Percentiles rank a stretch among this genome's conserved stretches.
Evolutionary conservation across 2,113 vertebrate species (phyloP).

Genomic region (Muscicapa adusta): DNA sequence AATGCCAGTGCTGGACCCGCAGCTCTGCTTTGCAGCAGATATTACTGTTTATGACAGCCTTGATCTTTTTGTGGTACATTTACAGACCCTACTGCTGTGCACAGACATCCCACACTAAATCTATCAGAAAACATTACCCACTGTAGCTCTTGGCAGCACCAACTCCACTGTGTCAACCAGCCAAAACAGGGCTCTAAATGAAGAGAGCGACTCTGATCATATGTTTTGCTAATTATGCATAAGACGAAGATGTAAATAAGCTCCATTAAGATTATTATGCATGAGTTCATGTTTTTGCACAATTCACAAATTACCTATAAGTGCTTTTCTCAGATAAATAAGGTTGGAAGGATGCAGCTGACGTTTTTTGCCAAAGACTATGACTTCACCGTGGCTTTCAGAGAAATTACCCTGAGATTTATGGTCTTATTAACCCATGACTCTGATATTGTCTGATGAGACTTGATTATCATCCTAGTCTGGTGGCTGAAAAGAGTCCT

Average conservation of each 20-base stretch:
- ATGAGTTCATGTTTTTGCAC: constrained; percentile 15
- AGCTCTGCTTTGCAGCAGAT: not conserved
- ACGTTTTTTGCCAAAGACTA: constrained; percentile 5
- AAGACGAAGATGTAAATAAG: constrained; percentile 13
- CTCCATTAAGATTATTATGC: constrained; percentile 21
- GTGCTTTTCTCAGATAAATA: constrained; percentile 1
- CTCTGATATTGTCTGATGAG: not conserved
- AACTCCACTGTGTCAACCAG: not conserved
- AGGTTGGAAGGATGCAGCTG: not conserved
- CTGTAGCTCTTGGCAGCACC: constrained; percentile 2
- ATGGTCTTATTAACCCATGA: not conserved
- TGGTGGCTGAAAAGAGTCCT: not conserved
- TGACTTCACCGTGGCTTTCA: constrained; percentile 1
- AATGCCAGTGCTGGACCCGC: not conserved
- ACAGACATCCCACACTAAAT: not conserved
- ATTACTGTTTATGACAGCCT: not conserved
- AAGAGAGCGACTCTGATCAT: constrained; percentile 8
- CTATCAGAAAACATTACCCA: not conserved
- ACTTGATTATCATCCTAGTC: not conserved
- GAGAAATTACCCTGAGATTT: constrained; percentile 4
- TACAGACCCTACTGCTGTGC: not conserved
- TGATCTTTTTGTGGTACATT: constrained; percentile 21
- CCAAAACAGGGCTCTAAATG: constrained; percentile 23
- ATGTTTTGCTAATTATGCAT: constrained; percentile 28
- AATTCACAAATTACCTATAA: constrained; percentile 21